phyloP scores from a whole-genome alignment of 2,888 invertebrate genomes.

The Octonoba sinensis region DNA sequence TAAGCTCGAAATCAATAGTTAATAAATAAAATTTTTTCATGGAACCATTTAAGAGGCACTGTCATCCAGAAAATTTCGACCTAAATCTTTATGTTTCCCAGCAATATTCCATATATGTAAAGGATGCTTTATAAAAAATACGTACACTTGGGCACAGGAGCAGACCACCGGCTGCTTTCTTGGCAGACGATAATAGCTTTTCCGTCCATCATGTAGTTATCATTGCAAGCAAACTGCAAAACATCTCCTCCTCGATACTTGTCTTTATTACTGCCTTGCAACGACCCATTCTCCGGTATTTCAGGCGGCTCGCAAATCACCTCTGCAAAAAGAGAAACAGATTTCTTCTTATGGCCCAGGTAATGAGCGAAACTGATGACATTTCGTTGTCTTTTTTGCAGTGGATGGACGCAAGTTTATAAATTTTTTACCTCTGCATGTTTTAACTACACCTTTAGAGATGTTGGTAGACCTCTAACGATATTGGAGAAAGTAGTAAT shows the following conservation, averaged over 20 bases:
- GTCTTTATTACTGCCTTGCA: conserved; percentile 76
- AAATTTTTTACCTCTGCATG: no score
- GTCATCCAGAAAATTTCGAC: no score
- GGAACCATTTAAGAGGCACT: no score
- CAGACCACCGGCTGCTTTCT: conserved; percentile 88
- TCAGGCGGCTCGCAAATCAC: conserved; percentile 84
- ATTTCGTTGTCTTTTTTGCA: not conserved
- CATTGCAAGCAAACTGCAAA: conserved; percentile 88
- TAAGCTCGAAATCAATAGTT: no score
- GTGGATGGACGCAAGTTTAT: not conserved
- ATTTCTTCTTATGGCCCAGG: not conserved
- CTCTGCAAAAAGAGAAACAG: conserved; percentile 74
- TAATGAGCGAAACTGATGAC: not conserved
- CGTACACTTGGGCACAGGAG: conserved; percentile 85
- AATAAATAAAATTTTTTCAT: no score
- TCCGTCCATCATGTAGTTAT: conserved; percentile 90
- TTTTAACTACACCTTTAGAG: no score
- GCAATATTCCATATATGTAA: not conserved
- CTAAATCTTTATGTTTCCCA: no score
- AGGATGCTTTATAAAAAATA: not conserved
- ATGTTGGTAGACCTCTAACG: no score
- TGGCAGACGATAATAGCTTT: conserved; percentile 91
- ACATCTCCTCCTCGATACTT: conserved; percentile 86
- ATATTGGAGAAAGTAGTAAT: no score
- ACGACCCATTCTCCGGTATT: conserved; percentile 83